These are phyloP conservation scores for Chelonus formosanus DNA, from an alignment of 2,888 invertebrate genomes.

Conservation along the genomic window DNA sequence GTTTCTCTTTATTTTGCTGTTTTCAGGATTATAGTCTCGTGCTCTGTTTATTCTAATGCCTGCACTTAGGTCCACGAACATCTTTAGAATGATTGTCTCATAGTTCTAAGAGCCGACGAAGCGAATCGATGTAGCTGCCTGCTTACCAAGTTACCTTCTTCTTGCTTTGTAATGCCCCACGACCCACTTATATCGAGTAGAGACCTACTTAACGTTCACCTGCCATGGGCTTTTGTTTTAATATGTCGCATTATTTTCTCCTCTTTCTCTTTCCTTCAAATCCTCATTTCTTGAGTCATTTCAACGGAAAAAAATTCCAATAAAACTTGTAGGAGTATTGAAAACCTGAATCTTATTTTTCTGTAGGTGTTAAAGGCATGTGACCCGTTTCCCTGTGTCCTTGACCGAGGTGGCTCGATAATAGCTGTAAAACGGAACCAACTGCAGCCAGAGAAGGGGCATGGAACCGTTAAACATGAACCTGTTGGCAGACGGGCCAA, in stretches of 20 bases:
- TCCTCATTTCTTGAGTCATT: too few species aligned
- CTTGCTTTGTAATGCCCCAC: constrained; percentile 34
- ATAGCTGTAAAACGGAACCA: constrained; percentile 42
- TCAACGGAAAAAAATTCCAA: too few species aligned
- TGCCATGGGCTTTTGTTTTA: constrained; percentile 24
- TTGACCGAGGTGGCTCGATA: constrained; percentile 58
- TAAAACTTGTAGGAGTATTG: too few species aligned
- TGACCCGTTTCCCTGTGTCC: constrained; percentile 60
- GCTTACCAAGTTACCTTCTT: constrained; percentile 30
- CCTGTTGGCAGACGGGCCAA: constrained; percentile 36
- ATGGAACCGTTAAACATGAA: constrained; percentile 44
- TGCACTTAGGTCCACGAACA: constrained; percentile 25
- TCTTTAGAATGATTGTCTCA: constrained; percentile 39
- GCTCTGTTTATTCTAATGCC: constrained; percentile 49
- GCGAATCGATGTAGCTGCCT: constrained; percentile 46
- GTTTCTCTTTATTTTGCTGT: too few species aligned
- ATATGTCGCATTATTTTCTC: constrained; percentile 19
- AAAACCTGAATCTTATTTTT: constrained; percentile 11
- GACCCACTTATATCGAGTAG: constrained; percentile 31
- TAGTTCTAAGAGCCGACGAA: constrained; percentile 44
- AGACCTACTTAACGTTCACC: constrained; percentile 26
- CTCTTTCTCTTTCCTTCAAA: constrained; percentile 14
- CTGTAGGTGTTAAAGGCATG: constrained; percentile 42
- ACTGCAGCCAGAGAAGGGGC: constrained; percentile 36
- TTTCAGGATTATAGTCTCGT: constrained; percentile 33